A percentile compares a stretch with the other conserved stretches of the same genome.
These are phyloP conservation scores for Acrobasis consociella DNA, from an alignment of 2,888 invertebrate species.

Conservation along the genomic window DNA sequence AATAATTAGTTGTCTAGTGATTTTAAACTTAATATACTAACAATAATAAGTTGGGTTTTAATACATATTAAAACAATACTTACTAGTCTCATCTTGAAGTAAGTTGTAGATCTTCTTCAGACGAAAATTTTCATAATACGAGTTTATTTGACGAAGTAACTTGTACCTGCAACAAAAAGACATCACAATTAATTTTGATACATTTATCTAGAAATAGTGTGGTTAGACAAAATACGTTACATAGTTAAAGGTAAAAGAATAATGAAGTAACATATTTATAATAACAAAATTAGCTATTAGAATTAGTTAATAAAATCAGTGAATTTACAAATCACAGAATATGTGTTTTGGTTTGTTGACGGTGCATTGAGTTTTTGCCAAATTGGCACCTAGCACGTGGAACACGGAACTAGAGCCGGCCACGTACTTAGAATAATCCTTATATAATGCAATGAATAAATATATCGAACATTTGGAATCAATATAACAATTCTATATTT, in stretches of 20 bases:
- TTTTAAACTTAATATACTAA: too few relatives aligned
- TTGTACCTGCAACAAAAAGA: conserved; percentile 61
- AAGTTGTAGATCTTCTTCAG: conserved; percentile 41
- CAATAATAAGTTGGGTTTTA: background rate
- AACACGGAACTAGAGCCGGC: conserved; percentile 51
- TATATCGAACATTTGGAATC: conserved; percentile 17
- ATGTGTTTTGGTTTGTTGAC: conserved; percentile 40
- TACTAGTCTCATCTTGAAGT: conserved; percentile 75
- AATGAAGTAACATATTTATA: background rate
- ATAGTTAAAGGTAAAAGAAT: background rate
- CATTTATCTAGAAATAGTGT: background rate
- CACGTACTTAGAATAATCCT: conserved; percentile 39
- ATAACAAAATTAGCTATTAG: background rate
- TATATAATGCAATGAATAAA: conserved; percentile 21
- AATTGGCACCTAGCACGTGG: conserved; percentile 55
- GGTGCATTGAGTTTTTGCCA: conserved; percentile 66
- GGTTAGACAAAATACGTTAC: background rate
- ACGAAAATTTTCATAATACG: conserved; percentile 49
- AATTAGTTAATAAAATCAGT: conserved; percentile 10
- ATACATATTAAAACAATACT: conserved; percentile 38
- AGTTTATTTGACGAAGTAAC: conserved; percentile 45
- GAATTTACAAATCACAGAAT: conserved; percentile 28
- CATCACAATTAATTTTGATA: background rate
- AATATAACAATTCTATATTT: too few relatives aligned
- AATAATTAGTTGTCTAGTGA: too few relatives aligned